These are phyloP conservation scores for Hemithea aestivaria DNA, from an alignment of 2,888 invertebrate genomes.

Conservation along the genomic window DNA sequence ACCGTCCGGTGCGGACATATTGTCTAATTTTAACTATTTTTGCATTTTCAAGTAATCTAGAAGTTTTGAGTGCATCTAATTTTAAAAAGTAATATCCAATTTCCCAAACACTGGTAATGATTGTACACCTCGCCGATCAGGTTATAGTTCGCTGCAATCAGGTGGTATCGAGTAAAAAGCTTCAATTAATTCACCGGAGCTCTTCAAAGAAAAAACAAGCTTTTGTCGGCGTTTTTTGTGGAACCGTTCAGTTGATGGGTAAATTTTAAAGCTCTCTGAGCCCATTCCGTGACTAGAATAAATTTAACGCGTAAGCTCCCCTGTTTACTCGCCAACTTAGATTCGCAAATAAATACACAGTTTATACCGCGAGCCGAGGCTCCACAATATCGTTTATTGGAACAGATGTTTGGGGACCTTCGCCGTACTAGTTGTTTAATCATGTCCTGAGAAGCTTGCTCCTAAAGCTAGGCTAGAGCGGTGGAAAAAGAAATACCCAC, in stretches of 20 bases:
- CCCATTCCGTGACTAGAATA: constrained; percentile 31
- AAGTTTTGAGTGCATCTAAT: no score
- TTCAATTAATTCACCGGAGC: constrained; percentile 9
- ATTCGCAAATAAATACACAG: constrained; percentile 9
- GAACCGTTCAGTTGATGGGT: constrained; percentile 29
- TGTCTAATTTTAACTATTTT: no score
- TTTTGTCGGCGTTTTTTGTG: constrained; percentile 18
- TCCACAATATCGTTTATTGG: constrained; percentile 5
- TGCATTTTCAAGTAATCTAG: no score
- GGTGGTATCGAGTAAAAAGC: constrained; percentile 2
- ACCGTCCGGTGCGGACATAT: no score
- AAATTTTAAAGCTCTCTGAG: constrained; percentile 31
- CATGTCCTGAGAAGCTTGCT: no score
- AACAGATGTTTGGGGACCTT: no score
- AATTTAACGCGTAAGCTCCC: constrained; percentile 25
- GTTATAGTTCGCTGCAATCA: constrained; percentile 1
- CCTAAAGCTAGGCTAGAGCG: no score
- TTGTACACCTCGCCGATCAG: no score
- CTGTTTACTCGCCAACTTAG: constrained; percentile 24
- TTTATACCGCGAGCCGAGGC: neutral
- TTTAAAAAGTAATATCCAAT: no score
- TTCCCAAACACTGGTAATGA: no score
- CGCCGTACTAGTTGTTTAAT: no score
- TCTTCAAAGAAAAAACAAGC: constrained; percentile 13
- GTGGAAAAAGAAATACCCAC: no score